Conservation (phyloP, 2,113 vertebrate genomes). For the Stictonetta naevosa region DNA sequence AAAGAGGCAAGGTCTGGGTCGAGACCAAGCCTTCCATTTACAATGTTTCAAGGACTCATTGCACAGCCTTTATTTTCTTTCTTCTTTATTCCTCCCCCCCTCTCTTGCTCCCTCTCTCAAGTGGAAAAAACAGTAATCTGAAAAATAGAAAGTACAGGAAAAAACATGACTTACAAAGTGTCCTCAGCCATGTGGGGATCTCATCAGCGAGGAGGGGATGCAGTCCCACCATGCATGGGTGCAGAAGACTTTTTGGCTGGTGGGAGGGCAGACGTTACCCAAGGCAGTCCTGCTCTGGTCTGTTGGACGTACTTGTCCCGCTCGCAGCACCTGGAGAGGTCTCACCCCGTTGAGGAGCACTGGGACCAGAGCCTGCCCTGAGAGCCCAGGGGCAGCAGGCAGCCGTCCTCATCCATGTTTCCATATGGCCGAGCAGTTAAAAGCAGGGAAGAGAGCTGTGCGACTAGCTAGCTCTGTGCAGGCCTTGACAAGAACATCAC, state of each 20-base stretch:
- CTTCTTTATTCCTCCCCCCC: background rate
- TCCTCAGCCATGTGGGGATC: background rate
- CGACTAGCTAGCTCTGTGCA: conserved; percentile 6
- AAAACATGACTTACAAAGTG: conserved; percentile 25
- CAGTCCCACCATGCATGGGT: background rate
- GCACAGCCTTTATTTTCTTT: background rate
- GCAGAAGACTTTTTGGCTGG: background rate
- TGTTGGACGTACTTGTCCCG: background rate
- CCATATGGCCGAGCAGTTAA: background rate
- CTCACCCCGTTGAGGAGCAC: background rate
- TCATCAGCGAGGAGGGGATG: background rate
- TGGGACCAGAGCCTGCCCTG: background rate
- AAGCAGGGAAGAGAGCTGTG: background rate
- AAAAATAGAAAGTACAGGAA: background rate
- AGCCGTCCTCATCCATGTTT: background rate
- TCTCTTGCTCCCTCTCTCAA: background rate
- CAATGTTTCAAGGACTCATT: conserved; percentile 20
- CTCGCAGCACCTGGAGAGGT: background rate
- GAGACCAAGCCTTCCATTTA: background rate
- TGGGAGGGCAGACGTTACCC: background rate
- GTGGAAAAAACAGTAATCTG: background rate
- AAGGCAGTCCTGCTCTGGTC: background rate
- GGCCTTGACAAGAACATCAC: conserved; percentile 30
- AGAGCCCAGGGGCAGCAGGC: background rate
- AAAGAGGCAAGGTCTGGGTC: conserved; percentile 20